These are phyloP conservation scores for Semotilus atromaculatus DNA, from an alignment of 2,797 vertebrate genomes.

Conservation along the genomic window DNA sequence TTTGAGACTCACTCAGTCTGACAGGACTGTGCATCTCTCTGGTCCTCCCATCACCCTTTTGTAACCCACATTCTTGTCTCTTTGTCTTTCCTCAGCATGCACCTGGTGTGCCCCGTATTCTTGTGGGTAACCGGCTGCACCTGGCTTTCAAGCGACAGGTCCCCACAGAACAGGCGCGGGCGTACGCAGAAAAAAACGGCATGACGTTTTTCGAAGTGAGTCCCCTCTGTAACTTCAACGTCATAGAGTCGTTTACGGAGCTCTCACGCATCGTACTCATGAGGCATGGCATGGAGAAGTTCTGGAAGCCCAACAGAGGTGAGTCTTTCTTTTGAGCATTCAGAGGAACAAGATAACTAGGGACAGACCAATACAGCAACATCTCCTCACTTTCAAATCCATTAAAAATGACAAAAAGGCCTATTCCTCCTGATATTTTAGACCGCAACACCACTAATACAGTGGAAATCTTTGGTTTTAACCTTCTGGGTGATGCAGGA, in stretches of 20 bases:
- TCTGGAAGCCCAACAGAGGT: conserved; percentile 98
- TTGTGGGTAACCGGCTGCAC: conserved; percentile 96
- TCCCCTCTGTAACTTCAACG: conserved; percentile 98
- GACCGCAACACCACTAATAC: neutral
- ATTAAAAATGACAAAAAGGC: neutral
- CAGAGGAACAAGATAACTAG: neutral
- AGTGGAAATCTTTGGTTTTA: conserved; percentile 25
- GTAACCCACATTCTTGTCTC: neutral
- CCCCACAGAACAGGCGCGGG: conserved; percentile 93
- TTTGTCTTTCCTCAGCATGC: conserved; percentile 83
- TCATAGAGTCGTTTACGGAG: conserved; percentile 97
- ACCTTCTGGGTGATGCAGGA: conserved; percentile 6
- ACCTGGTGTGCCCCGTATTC: conserved; percentile 94
- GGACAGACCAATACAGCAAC: neutral
- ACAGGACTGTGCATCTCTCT: neutral
- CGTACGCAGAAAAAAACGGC: conserved; percentile 96
- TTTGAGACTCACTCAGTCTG: conserved; percentile 5
- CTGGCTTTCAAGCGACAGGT: conserved; percentile 97
- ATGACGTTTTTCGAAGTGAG: conserved; percentile 99
- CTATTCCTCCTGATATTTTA: neutral
- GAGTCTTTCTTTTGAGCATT: conserved; percentile 48
- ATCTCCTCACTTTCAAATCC: neutral
- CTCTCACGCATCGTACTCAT: conserved; percentile 97
- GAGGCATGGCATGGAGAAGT: conserved; percentile 99
- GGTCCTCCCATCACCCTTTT: conserved; percentile 12